phyloP scores from a whole-genome alignment of 2,888 invertebrate genomes.

The Caenorhabditis japonica region DNA sequence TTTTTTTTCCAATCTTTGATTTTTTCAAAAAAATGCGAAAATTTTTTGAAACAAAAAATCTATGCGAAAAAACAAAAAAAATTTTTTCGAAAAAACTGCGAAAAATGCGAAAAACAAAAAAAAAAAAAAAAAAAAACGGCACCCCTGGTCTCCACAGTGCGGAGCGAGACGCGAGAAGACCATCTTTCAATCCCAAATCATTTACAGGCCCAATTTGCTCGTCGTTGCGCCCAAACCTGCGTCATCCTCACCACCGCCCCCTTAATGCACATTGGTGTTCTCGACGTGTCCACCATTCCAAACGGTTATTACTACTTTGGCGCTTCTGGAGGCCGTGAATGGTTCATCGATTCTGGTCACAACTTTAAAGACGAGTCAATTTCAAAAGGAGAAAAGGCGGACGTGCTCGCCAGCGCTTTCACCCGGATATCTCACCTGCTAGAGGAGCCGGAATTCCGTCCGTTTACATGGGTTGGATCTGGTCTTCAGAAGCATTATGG shows the following conservation, averaged over 20 bases:
- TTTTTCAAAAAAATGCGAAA: too few relatives aligned
- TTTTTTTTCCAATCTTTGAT: too few relatives aligned
- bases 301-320: slow-evolving; percentile 76
- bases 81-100: too few relatives aligned
- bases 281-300: slow-evolving; percentile 61
- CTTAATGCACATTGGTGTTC: slow-evolving; percentile 73
- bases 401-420: slow-evolving; percentile 71
- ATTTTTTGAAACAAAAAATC: too few relatives aligned
- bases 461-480: slow-evolving; percentile 76
- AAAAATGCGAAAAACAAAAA: too few relatives aligned
- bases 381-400: slow-evolving; percentile 64
- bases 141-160: too few relatives aligned
- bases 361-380: slow-evolving; percentile 76
- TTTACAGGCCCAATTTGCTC: slow-evolving; percentile 73
- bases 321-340: slow-evolving; percentile 77
- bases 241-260: slow-evolving; percentile 77
- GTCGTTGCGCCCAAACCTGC: slow-evolving; percentile 76
- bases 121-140: too few relatives aligned
- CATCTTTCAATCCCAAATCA: too few relatives aligned
- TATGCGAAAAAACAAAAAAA: too few relatives aligned
- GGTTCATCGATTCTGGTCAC: slow-evolving; percentile 75
- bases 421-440: slow-evolving; percentile 66
- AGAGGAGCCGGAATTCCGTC: slow-evolving; percentile 70
- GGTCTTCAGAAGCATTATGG: slow-evolving; percentile 77
- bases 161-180: too few relatives aligned